These are phyloP conservation scores for Hemithea aestivaria DNA, from an alignment of 2,888 invertebrate genomes.

Conservation along the genomic window DNA sequence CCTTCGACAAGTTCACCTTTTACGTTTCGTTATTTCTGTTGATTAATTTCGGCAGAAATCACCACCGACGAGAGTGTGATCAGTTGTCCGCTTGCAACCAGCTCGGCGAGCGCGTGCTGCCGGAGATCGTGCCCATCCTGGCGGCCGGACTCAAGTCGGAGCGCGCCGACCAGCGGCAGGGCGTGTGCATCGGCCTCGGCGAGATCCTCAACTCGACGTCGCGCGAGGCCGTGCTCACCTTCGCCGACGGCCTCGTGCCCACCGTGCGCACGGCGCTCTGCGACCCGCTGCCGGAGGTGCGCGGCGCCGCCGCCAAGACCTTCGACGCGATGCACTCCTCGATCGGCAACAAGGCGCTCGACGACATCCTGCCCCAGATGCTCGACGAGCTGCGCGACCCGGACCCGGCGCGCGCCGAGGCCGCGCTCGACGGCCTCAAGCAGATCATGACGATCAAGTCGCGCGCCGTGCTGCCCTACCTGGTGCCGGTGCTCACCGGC, in stretches of 20 bases:
- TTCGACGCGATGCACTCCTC: conserved; percentile 97
- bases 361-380: conserved; percentile 97
- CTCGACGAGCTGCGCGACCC: conserved; percentile 86
- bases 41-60: too few species aligned
- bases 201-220: conserved; percentile 99
- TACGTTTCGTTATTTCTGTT: too few species aligned
- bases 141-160: conserved; percentile 95
- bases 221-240: conserved; percentile 93
- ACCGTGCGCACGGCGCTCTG: conserved; percentile 97
- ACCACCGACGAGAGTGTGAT: too few species aligned
- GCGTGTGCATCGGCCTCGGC: conserved; percentile 98
- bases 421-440: conserved; percentile 95
- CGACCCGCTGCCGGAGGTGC: conserved; percentile 94
- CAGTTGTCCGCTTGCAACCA: conserved; percentile 21
- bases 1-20: too few species aligned
- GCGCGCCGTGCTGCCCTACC: conserved; percentile 95
- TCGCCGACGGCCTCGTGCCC: conserved; percentile 79
- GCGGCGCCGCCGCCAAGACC: conserved; percentile 96
- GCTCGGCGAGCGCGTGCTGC: conserved; percentile 97
- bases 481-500: conserved; percentile 94
- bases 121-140: conserved; percentile 98
- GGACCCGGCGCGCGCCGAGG: conserved; percentile 89
- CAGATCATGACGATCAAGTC: conserved; percentile 98
- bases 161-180: conserved; percentile 96
- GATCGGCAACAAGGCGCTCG: conserved; percentile 94